phyloP scores from a whole-genome alignment of 2,888 invertebrate species.

The Matsumyia berberina region DNA sequence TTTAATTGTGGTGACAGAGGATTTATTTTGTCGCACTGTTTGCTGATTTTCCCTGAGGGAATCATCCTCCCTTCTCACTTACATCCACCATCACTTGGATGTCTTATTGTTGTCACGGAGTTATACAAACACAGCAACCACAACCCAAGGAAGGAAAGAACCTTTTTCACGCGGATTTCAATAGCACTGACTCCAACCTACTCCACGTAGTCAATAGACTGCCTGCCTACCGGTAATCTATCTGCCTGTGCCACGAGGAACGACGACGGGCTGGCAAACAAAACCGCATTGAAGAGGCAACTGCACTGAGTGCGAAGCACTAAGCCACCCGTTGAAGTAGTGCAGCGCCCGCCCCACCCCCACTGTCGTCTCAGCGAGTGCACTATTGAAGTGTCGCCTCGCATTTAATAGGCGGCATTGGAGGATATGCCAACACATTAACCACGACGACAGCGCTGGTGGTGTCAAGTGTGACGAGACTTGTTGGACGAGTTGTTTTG shows the following conservation, averaged over 20 bases:
- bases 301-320: constrained; percentile 22
- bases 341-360: constrained; percentile 9
- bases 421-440: constrained; percentile 53
- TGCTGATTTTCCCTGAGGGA: constrained; percentile 37
- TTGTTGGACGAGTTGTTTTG: constrained; percentile 65
- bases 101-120: constrained; percentile 51
- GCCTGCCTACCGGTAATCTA: constrained; percentile 67
- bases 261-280: constrained; percentile 34
- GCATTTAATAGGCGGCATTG: constrained; percentile 47
- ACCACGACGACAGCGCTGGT: constrained; percentile 21
- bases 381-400: constrained; percentile 56
- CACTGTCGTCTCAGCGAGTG: constrained; percentile 27
- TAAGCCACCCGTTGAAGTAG: constrained; percentile 13
- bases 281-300: constrained; percentile 49
- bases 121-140: constrained; percentile 25
- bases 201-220: constrained; percentile 55
- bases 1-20: constrained; percentile 65
- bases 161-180: constrained; percentile 27
- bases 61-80: neutral
- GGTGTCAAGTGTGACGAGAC: constrained; percentile 66
- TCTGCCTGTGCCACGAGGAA: constrained; percentile 49
- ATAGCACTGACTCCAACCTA: constrained; percentile 33
- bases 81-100: constrained; percentile 22
- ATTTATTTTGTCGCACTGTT: constrained; percentile 71
- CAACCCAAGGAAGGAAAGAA: constrained; percentile 23